Conservation (phyloP, 2,113 vertebrate species). For the Syngnathoides biaculeatus region DNA sequence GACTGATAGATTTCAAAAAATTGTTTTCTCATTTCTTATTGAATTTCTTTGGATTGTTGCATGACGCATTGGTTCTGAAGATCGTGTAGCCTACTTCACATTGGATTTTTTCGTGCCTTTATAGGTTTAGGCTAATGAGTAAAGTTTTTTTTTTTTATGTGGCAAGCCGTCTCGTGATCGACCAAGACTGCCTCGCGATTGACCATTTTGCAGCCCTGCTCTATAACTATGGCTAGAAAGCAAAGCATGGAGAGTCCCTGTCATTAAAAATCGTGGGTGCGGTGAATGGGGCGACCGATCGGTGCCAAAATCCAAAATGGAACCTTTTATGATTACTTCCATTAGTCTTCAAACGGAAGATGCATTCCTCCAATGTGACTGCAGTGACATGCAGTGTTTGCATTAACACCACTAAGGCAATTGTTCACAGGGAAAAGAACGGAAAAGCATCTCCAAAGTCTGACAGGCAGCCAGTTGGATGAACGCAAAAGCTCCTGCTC, state of each 20-base stretch:
- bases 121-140: too few relatives aligned
- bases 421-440: constrained; percentile 29
- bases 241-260: not conserved
- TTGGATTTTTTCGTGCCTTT: too few relatives aligned
- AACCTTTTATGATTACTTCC: not conserved
- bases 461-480: constrained; percentile 64
- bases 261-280: not conserved
- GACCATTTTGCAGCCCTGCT: too few relatives aligned
- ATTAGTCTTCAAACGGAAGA: not conserved
- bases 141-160: too few relatives aligned
- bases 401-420: not conserved
- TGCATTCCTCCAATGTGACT: not conserved
- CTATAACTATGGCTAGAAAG: not conserved
- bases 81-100: too few relatives aligned
- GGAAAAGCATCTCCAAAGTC: constrained; percentile 36
- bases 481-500: constrained; percentile 62
- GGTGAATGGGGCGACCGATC: not conserved
- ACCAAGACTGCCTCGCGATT: too few relatives aligned
- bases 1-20: too few relatives aligned
- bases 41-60: too few relatives aligned
- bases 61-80: too few relatives aligned
- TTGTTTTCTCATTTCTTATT: too few relatives aligned
- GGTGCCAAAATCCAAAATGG: not conserved
- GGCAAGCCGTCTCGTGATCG: too few relatives aligned
- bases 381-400: not conserved